These are phyloP conservation scores for Rhinolophus ferrumequinum DNA, from an alignment of 2,113 vertebrate genomes.

Conservation along the genomic window DNA sequence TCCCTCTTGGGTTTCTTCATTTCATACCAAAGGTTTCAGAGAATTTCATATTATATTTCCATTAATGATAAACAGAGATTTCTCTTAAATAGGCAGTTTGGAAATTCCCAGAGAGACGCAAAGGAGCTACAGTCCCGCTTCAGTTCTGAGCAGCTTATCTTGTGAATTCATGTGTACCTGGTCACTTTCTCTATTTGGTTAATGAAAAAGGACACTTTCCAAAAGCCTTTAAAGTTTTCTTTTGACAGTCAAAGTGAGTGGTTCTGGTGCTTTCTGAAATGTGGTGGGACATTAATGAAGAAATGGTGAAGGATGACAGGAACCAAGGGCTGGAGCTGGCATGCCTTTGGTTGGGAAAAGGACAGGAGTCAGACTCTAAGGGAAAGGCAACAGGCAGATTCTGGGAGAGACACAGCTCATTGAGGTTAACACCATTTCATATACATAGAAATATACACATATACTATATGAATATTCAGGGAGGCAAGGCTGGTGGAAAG, in stretches of 20 bases:
- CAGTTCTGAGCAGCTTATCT: neutral
- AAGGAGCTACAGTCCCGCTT: neutral
- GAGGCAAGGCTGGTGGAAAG: neutral
- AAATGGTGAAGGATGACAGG: neutral
- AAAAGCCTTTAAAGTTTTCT: neutral
- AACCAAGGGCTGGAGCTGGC: neutral
- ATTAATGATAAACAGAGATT: slow-evolving; percentile 41
- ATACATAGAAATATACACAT: neutral
- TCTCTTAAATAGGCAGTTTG: slow-evolving; percentile 12
- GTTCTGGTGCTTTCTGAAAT: slow-evolving; percentile 37
- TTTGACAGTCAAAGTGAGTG: neutral
- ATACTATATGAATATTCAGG: neutral
- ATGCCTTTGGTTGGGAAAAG: neutral
- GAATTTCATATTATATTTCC: neutral
- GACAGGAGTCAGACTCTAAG: neutral
- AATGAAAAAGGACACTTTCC: neutral
- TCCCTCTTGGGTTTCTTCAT: neutral
- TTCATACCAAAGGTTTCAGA: slow-evolving; percentile 41
- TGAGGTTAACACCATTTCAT: neutral
- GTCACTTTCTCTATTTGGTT: neutral
- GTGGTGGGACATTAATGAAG: neutral
- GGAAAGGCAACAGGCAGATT: neutral
- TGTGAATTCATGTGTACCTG: neutral
- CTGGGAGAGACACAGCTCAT: neutral
- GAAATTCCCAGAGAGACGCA: neutral